A percentile compares a stretch with the other conserved stretches of the same genome.
phyloP scores from a whole-genome alignment of 2,888 invertebrate genomes.

The Cephus sareptanus region DNA sequence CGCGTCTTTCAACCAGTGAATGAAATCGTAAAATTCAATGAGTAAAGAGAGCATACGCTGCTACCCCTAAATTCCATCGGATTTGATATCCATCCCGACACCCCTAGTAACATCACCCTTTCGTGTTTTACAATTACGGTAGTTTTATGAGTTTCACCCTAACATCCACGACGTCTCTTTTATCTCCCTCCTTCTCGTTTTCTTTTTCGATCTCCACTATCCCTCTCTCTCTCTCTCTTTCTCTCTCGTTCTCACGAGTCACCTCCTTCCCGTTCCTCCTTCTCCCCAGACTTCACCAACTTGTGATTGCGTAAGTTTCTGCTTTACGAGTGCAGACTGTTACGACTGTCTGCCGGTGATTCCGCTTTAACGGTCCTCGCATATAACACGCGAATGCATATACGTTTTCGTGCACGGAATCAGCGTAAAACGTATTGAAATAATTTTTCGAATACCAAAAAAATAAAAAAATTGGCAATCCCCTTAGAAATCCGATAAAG shows the following conservation, averaged over 20 bases:
- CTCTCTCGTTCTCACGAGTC: neutral
- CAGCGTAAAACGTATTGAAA: neutral
- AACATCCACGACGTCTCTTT: neutral
- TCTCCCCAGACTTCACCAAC: conserved; percentile 52
- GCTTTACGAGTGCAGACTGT: conserved; percentile 55
- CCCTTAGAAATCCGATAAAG: too few species aligned
- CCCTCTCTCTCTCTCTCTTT: too few species aligned
- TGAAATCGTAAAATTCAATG: conserved; percentile 33
- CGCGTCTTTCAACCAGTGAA: neutral
- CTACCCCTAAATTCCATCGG: conserved; percentile 11
- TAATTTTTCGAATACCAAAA: neutral
- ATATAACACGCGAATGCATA: conserved; percentile 20
- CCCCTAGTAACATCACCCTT: conserved; percentile 25
- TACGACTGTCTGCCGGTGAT: conserved; percentile 47
- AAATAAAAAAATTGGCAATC: too few species aligned
- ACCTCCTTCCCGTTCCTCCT: neutral
- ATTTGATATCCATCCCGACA: conserved; percentile 27
- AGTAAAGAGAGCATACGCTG: conserved; percentile 43
- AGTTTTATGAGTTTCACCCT: conserved; percentile 60
- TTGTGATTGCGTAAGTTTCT: conserved; percentile 63
- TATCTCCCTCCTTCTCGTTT: neutral
- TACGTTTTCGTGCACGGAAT: conserved; percentile 22
- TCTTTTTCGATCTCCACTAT: neutral
- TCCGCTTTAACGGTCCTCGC: conserved; percentile 40
- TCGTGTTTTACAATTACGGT: conserved; percentile 60